phyloP scores from a whole-genome alignment of 2,113 vertebrate genomes.

The Malurus cyaneus region DNA sequence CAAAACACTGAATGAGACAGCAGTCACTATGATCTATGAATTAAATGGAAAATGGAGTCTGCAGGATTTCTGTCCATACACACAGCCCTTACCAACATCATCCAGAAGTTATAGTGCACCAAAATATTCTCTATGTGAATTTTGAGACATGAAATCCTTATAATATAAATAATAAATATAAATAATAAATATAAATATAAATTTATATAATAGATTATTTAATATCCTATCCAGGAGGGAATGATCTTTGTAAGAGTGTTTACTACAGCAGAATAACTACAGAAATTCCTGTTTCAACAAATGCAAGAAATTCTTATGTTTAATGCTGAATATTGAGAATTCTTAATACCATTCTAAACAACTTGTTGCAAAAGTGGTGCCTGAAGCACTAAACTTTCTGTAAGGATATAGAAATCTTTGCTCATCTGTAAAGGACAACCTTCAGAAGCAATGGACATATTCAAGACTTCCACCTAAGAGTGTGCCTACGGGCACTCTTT shows the following conservation, averaged over 20 bases:
- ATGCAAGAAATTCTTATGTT: not conserved
- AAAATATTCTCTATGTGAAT: not conserved
- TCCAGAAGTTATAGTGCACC: not conserved
- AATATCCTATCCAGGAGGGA: not conserved
- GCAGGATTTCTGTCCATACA: not conserved
- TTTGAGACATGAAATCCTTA: not conserved
- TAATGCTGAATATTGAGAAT: not conserved
- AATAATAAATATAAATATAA: too few relatives aligned
- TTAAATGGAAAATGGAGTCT: not conserved
- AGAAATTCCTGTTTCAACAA: not conserved
- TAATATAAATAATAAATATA: not conserved
- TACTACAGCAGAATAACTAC: not conserved
- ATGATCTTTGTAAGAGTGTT: not conserved
- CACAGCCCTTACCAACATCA: not conserved
- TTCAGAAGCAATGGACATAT: not conserved
- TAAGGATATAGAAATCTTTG: not conserved
- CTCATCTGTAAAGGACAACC: not conserved
- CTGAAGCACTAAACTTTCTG: not conserved
- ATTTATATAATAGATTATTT: too few relatives aligned
- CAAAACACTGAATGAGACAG: not conserved
- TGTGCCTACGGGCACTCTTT: not conserved
- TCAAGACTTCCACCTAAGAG: not conserved
- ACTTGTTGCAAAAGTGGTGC: not conserved
- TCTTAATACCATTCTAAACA: not conserved
- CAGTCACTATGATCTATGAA: not conserved